Evolutionary conservation across 2,797 vertebrate genomes (phyloP).

Genomic region (Myiothlypis coronata): DNA sequence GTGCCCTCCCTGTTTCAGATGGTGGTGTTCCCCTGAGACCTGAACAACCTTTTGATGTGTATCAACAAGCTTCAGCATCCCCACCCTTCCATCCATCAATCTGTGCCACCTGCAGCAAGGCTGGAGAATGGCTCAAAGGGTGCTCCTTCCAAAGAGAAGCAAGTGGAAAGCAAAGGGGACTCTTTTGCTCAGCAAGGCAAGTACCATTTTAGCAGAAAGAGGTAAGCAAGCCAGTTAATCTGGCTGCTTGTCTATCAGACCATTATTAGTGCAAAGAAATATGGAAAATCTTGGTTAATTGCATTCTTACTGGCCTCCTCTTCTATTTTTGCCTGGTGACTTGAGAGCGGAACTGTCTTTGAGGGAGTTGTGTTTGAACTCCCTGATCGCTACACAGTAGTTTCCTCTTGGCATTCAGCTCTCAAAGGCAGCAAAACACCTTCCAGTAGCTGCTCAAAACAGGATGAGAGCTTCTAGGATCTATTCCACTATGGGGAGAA

Average conservation of each 20-base stretch:
- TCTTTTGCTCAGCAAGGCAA: not conserved
- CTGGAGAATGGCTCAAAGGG: not conserved
- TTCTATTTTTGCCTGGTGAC: not conserved
- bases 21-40: accelerated
- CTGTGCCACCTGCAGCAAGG: not conserved
- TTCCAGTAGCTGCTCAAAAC: not conserved
- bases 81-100: not conserved
- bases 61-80: not conserved
- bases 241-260: not conserved
- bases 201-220: not conserved
- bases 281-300: not conserved
- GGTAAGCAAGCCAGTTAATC: not conserved
- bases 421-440: not conserved
- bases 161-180: not conserved
- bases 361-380: not conserved
- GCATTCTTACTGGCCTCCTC: not conserved
- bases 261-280: not conserved
- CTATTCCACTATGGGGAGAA: not conserved
- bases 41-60: not conserved
- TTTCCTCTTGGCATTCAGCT: not conserved
- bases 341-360: not conserved
- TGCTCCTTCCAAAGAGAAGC: not conserved
- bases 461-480: not conserved
- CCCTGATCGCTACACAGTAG: not conserved
- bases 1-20: not conserved